A percentile compares a stretch with the other conserved stretches of the same genome.
Conservation (phyloP, 2,797 vertebrate species). For the Typhlichthys subterraneus region DNA sequence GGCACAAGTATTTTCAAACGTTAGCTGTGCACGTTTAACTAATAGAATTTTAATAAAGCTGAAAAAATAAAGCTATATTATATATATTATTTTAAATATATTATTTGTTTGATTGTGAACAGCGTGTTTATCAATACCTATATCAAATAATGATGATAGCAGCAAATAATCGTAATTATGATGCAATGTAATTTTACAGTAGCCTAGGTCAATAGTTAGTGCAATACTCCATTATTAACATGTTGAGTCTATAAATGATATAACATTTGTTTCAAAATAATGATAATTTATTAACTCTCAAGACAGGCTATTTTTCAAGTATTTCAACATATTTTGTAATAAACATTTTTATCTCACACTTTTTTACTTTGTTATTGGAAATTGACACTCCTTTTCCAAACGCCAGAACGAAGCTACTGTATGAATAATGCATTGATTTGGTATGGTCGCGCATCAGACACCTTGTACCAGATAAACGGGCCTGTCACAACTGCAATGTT, state of each 20-base stretch:
- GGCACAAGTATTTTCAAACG: not conserved
- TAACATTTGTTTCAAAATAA: no score
- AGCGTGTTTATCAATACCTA: no score
- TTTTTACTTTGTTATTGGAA: slow-evolving; percentile 58
- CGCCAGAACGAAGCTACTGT: slow-evolving; percentile 57
- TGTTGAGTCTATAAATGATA: no score
- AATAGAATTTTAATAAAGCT: slow-evolving; percentile 3
- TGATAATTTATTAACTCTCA: not conserved
- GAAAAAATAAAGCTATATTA: no score
- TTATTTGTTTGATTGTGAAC: no score
- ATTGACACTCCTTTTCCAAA: slow-evolving; percentile 57
- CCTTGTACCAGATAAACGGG: slow-evolving; percentile 69
- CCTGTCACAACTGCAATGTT: slow-evolving; percentile 69
- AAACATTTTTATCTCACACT: slow-evolving; percentile 51
- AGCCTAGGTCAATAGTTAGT: no score
- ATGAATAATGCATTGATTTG: slow-evolving; percentile 73
- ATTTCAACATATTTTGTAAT: not conserved
- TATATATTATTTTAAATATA: no score
- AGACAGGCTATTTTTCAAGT: not conserved
- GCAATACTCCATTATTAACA: no score
- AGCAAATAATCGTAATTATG: no score
- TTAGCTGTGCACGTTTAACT: not conserved
- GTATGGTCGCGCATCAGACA: slow-evolving; percentile 56
- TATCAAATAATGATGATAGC: no score
- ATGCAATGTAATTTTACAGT: no score